Evolutionary conservation across 2,113 vertebrate genomes (phyloP).

Genomic region (Ursus arctos): DNA sequence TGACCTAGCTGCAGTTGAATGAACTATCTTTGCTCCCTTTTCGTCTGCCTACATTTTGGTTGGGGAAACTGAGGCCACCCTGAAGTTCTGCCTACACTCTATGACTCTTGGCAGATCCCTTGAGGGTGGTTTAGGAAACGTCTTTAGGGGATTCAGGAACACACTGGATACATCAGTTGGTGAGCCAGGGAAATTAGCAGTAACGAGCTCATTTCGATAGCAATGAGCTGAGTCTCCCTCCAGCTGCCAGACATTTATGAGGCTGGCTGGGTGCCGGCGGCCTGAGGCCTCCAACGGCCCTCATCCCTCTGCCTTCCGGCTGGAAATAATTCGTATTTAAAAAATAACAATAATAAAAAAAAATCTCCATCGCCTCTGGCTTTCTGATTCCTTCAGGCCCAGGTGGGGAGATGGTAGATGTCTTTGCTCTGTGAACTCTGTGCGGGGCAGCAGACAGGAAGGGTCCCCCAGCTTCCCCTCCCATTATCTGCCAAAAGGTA

Average conservation of each 20-base stretch:
- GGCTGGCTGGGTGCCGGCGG: conserved; percentile 86
- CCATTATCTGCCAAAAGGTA: neutral
- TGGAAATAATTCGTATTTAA: conserved; percentile 88
- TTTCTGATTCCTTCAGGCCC: conserved; percentile 81
- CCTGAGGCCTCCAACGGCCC: conserved; percentile 80
- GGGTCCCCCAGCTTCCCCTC: accelerated
- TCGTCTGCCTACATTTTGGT: conserved; percentile 24
- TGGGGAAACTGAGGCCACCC: conserved; percentile 77
- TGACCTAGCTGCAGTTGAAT: neutral
- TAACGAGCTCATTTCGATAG: conserved; percentile 86
- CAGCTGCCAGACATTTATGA: conserved; percentile 88
- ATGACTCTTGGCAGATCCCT: conserved; percentile 7
- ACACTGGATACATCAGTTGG: conserved; percentile 82
- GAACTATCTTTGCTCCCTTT: conserved; percentile 1
- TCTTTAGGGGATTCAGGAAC: conserved; percentile 77
- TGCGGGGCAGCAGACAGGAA: neutral
- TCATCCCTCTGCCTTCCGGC: conserved; percentile 88
- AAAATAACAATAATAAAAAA: conserved; percentile 87
- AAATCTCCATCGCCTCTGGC: conserved; percentile 63
- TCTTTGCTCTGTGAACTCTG: neutral
- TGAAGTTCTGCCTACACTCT: conserved; percentile 31
- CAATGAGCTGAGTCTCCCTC: conserved; percentile 83
- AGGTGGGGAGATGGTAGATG: conserved; percentile 67
- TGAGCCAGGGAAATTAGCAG: conserved; percentile 85
- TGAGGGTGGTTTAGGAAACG: conserved; percentile 39